Evolutionary conservation across 2,113 vertebrate species (phyloP), one percentile per base, ranked within the genome.

Genomic region (Drymodes brunneopygia): DNA sequence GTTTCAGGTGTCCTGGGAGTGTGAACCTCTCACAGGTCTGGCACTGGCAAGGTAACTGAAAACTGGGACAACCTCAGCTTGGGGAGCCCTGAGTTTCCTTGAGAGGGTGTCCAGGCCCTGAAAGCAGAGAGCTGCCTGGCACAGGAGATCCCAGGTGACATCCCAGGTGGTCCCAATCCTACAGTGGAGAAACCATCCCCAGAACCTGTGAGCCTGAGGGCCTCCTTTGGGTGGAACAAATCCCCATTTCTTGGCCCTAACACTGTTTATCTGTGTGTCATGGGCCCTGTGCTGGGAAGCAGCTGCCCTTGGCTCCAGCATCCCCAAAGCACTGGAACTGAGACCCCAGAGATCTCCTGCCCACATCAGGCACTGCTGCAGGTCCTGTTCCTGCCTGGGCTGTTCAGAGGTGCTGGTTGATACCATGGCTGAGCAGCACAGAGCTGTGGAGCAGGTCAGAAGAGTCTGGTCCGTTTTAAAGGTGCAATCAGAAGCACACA

Each of bases 261-360:
- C 24, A 17, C 56, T 70, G 40, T 42, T 86, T 4, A 17, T 0
- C 29, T 74, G 11, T 33, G 7, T 19, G 23, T 18, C 9, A 2
- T 1, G 9, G 36, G 15, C n/a, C 29, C 72, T 0, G 0, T 47
- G 35, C 56, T 60, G 29, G 45, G n/a, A 60, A 21, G 40, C 4
- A 15, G 33, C 35, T 90, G 65, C 11, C 45, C 50, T 65, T 47
- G 36, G 45, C 51, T 75, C 36, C 71, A 51, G 29, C 31, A 40
- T 17, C 33, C 56, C 54, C 54, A 47, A 28, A 72, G 38, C 18
- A 4, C 58, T 42, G 72, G 69, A 58, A 38, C 57, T 31, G 10
- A 4, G 24, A 14, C n/a, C 33, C 40, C 5, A 3, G 73, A 42
- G 44, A 15, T 65, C 22, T 81, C 57, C 85, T 72, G 54, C 71